phyloP scores from a whole-genome alignment of 2,797 vertebrate genomes.

The Erpetoichthys calabaricus region DNA sequence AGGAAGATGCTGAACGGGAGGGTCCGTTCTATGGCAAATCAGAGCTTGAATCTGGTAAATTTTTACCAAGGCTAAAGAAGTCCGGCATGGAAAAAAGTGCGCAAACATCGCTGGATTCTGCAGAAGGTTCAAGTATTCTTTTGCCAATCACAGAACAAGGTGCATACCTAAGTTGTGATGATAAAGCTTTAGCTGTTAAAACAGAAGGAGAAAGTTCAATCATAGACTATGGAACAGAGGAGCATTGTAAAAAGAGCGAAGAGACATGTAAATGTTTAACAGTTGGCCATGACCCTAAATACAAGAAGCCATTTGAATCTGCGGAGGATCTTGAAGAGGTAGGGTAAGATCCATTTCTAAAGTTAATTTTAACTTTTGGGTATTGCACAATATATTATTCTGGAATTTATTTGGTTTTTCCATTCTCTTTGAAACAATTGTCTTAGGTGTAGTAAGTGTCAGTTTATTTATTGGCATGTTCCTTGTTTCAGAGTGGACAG shows the following conservation, averaged over 20 bases:
- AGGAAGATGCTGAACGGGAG: slow-evolving; percentile 96
- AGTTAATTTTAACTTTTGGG: no score
- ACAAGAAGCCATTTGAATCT: slow-evolving; percentile 61
- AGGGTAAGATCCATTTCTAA: slow-evolving; percentile 24
- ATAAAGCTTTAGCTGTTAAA: slow-evolving; percentile 45
- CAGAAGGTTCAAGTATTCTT: slow-evolving; percentile 73
- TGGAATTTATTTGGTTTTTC: no score
- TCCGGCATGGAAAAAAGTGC: slow-evolving; percentile 99
- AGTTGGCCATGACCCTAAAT: slow-evolving; percentile 58
- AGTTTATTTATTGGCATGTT: no score
- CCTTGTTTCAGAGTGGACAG: no score
- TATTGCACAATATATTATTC: no score
- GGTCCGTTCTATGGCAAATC: slow-evolving; percentile 92
- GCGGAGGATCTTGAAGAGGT: slow-evolving; percentile 72
- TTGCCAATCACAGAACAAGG: slow-evolving; percentile 61
- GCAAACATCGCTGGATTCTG: slow-evolving; percentile 96
- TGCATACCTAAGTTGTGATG: slow-evolving; percentile 72
- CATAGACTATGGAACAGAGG: slow-evolving; percentile 57
- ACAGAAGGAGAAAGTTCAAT: slow-evolving; percentile 46
- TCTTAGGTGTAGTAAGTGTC: no score
- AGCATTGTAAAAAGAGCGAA: slow-evolving; percentile 50
- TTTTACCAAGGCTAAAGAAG: slow-evolving; percentile 89
- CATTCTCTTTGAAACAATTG: no score
- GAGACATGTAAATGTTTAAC: slow-evolving; percentile 58
- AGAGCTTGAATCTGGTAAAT: slow-evolving; percentile 96